phyloP scores from a whole-genome alignment of 2,888 invertebrate genomes.

The Ernsta delagoae region DNA sequence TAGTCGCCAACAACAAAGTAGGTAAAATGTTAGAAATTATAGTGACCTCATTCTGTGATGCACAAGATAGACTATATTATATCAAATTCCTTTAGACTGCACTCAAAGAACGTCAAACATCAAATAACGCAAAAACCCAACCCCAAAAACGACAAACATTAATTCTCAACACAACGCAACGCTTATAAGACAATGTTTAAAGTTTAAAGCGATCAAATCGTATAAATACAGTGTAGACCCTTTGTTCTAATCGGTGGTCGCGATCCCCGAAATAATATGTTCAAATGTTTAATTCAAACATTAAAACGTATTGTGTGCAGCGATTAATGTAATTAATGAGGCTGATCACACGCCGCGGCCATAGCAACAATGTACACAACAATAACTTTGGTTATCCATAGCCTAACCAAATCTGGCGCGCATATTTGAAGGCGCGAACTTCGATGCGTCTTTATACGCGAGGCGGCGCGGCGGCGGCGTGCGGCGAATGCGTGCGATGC shows the following conservation, averaged over 20 bases:
- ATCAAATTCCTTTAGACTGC: too few species aligned
- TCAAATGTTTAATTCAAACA: conserved; percentile 21
- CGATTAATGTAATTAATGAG: conserved; percentile 30
- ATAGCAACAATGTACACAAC: conserved; percentile 21
- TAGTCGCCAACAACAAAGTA: too few species aligned
- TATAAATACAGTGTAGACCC: neutral
- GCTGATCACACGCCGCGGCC: conserved; percentile 27
- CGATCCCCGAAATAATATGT: conserved; percentile 19
- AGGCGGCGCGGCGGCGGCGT: too few species aligned
- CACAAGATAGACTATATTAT: too few species aligned
- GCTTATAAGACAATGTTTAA: neutral
- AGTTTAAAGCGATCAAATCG: neutral
- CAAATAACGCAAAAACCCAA: too few species aligned
- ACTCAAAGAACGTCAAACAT: too few species aligned
- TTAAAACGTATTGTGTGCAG: conserved; percentile 28
- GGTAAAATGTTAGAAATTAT: too few species aligned
- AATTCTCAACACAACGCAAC: neutral
- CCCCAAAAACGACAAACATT: neutral
- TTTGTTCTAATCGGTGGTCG: conserved; percentile 3
- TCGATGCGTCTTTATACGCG: neutral
- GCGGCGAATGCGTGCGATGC: too few species aligned
- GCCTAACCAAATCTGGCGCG: conserved; percentile 13
- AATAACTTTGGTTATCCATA: neutral
- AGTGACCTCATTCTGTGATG: too few species aligned
- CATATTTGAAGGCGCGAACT: neutral